Evolutionary conservation across 2,113 vertebrate species (phyloP).

Genomic region (Saiga tatarica): DNA sequence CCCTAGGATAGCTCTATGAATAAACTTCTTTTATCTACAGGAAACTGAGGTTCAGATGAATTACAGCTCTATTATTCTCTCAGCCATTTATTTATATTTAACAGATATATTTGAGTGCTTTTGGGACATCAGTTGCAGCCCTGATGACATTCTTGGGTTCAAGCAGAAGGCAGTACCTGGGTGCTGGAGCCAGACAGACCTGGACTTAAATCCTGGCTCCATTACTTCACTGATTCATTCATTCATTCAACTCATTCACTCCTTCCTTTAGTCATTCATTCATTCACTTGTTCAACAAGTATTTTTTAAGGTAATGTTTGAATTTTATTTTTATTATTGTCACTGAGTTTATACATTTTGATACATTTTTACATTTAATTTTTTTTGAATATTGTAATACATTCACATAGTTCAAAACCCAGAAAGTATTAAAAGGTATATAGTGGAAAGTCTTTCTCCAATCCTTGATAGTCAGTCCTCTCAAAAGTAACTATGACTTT

Average conservation of each 20-base stretch:
- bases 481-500: not conserved
- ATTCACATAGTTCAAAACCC: not conserved
- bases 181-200: not conserved
- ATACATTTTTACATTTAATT: not conserved
- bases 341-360: not conserved
- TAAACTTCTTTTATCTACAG: not conserved
- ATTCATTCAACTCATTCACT: not conserved
- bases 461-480: not conserved
- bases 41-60: not conserved
- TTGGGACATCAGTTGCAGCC: fast-evolving
- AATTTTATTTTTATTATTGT: not conserved
- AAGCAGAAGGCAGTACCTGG: not conserved
- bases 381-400: not conserved
- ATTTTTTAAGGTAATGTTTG: not conserved
- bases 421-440: not conserved
- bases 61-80: not conserved
- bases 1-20: not conserved
- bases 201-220: not conserved
- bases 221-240: not conserved
- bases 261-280: not conserved
- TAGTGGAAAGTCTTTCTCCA: not conserved
- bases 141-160: not conserved
- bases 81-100: not conserved
- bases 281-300: not conserved
- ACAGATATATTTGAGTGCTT: not conserved